phyloP scores from a whole-genome alignment of 1,140 invertebrate genomes.

The Drosophila bocqueti region DNA sequence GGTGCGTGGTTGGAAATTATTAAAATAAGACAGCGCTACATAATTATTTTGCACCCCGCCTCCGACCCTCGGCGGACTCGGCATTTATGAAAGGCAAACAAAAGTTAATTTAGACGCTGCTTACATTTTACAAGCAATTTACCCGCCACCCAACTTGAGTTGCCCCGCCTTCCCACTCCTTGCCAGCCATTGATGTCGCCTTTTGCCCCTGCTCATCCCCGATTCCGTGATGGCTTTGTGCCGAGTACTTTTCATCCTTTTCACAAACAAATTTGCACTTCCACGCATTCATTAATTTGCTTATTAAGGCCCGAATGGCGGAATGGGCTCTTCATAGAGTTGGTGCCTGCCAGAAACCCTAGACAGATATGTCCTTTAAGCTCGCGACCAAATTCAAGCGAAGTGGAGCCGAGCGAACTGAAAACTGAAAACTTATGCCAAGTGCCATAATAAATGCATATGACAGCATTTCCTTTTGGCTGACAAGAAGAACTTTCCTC shows the following conservation, averaged over 20 bases:
- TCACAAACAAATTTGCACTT: conserved; percentile 79
- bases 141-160: conserved; percentile 26
- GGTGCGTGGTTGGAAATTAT: conserved; percentile 55
- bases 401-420: conserved; percentile 31
- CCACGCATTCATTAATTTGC: conserved; percentile 78
- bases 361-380: conserved; percentile 9
- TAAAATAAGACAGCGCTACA: conserved; percentile 78
- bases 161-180: neutral
- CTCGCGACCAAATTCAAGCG: conserved; percentile 26
- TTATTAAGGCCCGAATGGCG: conserved; percentile 44
- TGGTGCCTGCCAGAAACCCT: neutral
- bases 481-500: conserved; percentile 68
- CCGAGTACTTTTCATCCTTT: conserved; percentile 61
- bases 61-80: neutral
- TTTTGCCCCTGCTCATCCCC: conserved; percentile 27
- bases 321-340: neutral
- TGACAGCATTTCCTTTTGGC: conserved; percentile 73
- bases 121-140: conserved; percentile 84
- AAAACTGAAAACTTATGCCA: conserved; percentile 50
- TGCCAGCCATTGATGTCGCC: conserved; percentile 53
- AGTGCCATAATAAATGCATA: conserved; percentile 66
- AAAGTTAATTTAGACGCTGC: conserved; percentile 84
- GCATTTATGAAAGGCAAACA: conserved; percentile 80
- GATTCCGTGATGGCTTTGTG: conserved; percentile 39
- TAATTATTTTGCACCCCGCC: conserved; percentile 67